Base-by-base conservation (phyloP, 2,113 vertebrate species). In the Colinus virginianus region DNA sequence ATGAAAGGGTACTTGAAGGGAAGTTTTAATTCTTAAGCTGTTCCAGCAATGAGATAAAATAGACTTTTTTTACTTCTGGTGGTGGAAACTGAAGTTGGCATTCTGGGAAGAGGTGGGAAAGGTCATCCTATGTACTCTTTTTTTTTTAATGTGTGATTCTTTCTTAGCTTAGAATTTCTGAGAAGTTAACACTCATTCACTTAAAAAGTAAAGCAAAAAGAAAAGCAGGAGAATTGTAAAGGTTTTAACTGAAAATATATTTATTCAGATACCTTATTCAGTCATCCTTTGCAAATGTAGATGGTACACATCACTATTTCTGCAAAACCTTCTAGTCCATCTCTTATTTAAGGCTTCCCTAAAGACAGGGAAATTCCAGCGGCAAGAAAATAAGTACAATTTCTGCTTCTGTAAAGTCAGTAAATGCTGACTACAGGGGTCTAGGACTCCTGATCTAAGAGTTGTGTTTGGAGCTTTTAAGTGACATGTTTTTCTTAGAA, bases 391-490 rank as follows among this genome's bases (percentile, higher is more conserved):
- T 45, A 55, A 51, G 40, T 64, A 48, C 43, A 88, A 2, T 51
- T 90, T 93, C 86, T 84, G 51, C 36, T 55, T 43, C 13, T 71
- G 25, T 91, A 49, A 83, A 94, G 21, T 86, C 58, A 76, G 30
- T 84, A 76, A 93, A 90, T 28, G 49, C 14, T 53, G 25, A 15
- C 49, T 28, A 28, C 25, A 14, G 28, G 16, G 49, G 28, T 53
- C 25, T 16, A 26, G 49, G 49, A 16, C 25, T 53, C 14, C 49
- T 53, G 15, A 30, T 55, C 51, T 74, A 77, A 42, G 55, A 80
- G 21, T 72, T 87, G 56, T 13, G 17, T 93, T 94, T 62, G 71
- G 88, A 93, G 64, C 82, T 80, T 30, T 58, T 92, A 94, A 94
- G 55, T 42, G 61, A 76, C 18, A 7, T 58, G 51, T 71, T 94